A percentile compares a stretch with the other conserved stretches of the same genome.
Evolutionary conservation across 1,140 invertebrate genomes (phyloP).

Genomic region (Orchesella cincta): DNA sequence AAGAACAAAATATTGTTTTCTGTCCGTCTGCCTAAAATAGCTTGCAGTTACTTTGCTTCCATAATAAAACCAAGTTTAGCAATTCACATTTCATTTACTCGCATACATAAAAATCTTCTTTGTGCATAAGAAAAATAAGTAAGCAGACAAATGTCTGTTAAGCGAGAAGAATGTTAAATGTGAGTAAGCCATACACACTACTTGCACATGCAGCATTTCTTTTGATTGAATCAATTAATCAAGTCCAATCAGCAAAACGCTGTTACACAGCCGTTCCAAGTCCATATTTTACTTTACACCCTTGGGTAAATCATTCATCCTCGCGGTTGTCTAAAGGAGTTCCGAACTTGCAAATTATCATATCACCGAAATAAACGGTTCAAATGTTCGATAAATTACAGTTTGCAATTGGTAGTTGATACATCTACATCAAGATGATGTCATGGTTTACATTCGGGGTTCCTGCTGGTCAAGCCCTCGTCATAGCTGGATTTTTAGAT

Average conservation of each 20-base stretch:
- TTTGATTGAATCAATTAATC: slow-evolving; percentile 18
- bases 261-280: not conserved
- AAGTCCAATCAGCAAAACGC: not conserved
- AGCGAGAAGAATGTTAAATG: too few relatives aligned
- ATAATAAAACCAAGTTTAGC: too few relatives aligned
- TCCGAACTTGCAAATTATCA: too few relatives aligned
- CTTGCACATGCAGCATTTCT: not conserved
- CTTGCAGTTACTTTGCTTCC: too few relatives aligned
- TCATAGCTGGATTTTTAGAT: slow-evolving; percentile 32
- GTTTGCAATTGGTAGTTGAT: not conserved
- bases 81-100: too few relatives aligned
- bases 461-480: slow-evolving; percentile 30
- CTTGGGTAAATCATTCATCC: not conserved
- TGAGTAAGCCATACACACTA: too few relatives aligned
- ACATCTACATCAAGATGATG: slow-evolving; percentile 21
- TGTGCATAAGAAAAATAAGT: too few relatives aligned
- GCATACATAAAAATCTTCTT: too few relatives aligned
- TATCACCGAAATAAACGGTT: too few relatives aligned
- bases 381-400: not conserved
- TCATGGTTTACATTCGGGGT: slow-evolving; percentile 31
- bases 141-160: too few relatives aligned
- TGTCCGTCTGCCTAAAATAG: too few relatives aligned
- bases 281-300: not conserved
- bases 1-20: too few relatives aligned
- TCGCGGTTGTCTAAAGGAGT: not conserved